Conservation (phyloP, 2,888 invertebrate genomes). For the Andrena flavipes region DNA sequence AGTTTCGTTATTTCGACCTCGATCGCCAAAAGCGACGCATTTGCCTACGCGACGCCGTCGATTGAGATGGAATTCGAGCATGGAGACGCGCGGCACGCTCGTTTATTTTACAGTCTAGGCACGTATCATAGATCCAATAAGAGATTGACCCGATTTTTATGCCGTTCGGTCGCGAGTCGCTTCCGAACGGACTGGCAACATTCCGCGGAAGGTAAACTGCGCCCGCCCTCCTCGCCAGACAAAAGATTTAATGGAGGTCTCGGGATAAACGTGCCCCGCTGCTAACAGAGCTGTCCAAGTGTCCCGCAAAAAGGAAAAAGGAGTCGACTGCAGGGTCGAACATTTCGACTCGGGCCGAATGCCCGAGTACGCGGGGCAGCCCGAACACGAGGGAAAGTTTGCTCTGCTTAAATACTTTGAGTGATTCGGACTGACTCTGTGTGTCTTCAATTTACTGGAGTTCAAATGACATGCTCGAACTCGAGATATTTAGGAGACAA, state of each 20-base stretch:
- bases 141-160: slow-evolving; percentile 80
- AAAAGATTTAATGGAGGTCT: slow-evolving; percentile 23
- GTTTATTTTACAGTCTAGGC: slow-evolving; percentile 72
- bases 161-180: slow-evolving; percentile 54
- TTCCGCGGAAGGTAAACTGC: slow-evolving; percentile 35
- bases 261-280: neutral
- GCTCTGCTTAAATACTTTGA: neutral
- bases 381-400: neutral
- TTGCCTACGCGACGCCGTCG: slow-evolving; percentile 50
- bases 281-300: neutral
- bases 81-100: slow-evolving; percentile 39
- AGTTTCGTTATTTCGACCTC: slow-evolving; percentile 58
- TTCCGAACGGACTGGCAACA: slow-evolving; percentile 45
- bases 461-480: too few relatives aligned
- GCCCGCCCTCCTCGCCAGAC: neutral
- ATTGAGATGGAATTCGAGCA: slow-evolving; percentile 59
- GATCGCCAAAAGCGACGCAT: slow-evolving; percentile 39
- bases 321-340: neutral
- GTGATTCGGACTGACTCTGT: too few relatives aligned
- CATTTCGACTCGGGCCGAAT: neutral
- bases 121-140: slow-evolving; percentile 78
- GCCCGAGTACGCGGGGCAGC: neutral
- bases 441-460: too few relatives aligned
- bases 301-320: neutral
- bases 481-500: too few relatives aligned